Base-by-base conservation (phyloP, 2,888 invertebrate genomes). In the Ectemnius continuus region DNA sequence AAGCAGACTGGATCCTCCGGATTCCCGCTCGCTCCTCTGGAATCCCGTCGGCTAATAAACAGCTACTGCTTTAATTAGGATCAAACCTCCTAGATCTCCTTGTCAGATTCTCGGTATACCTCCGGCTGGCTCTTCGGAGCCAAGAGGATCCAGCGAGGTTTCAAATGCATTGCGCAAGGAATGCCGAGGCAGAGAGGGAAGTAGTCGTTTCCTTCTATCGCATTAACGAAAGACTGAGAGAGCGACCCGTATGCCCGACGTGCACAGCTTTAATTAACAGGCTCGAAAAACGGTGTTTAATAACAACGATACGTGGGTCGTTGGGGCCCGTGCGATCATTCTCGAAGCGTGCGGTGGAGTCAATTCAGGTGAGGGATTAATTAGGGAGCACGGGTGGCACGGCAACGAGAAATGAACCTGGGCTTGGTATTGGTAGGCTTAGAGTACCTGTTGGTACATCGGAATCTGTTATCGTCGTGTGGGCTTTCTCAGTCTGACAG, bases 241-340 rank as follows among this genome's bases (percentile, higher is more conserved):
- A 62, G 61, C 63, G 73, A 79, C 71, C 78, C 72, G 67, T 62
- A 47, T 45, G 23, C 58, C 14, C 46, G 48, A 18, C 72, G 28
- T 47, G 23, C 47, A 46, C 36, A 16, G 36, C 28, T 67, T 74
- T 84, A 81, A 82, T 84, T 81, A 84, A 85, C 81, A 76, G 77
- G 67, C 70, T 73, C 69, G 82, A 75, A 76, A 83, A 79, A 76
- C 70, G 73, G 16, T 68, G 79, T 84, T 84, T 81, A 76, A 79
- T 79, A 76, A 23, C 13, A 52, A 14, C 52, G 52, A 78, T 67
- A 73, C 73, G 61, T 45, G 60, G 59, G 47, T 23, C 61, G 74
- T 16, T 47, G 70, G 46, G 67, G 26, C 61, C 64, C 26, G 28
- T 18, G 6, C 56, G 58, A 56, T 18, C 75, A 61, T 69, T 70